Conservation (phyloP, 2,888 invertebrate genomes). For the Drosophila lutescens region DNA sequence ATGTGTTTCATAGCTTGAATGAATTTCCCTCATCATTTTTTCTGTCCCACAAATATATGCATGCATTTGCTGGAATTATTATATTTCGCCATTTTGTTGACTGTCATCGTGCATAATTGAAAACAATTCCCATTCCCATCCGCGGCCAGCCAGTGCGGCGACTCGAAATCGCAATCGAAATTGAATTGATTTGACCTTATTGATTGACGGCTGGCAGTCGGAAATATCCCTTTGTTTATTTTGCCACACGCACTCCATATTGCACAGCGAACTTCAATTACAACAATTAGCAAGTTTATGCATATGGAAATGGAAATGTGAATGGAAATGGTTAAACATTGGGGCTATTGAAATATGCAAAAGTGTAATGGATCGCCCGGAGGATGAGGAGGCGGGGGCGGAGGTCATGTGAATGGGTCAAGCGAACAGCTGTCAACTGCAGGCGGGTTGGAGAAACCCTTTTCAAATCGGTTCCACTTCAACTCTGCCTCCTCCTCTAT, state of each 20-base stretch:
- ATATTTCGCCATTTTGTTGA: conserved; percentile 37
- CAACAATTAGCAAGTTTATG: conserved; percentile 50
- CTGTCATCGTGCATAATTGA: conserved; percentile 64
- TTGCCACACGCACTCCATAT: conserved; percentile 41
- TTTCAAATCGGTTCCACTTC: conserved; percentile 51
- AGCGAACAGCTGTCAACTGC: conserved; percentile 59
- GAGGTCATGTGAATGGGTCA: conserved; percentile 28
- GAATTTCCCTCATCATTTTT: conserved; percentile 1
- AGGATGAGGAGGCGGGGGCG: neutral
- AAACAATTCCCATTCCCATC: conserved; percentile 68
- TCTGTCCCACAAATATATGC: conserved; percentile 5
- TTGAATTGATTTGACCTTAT: conserved; percentile 76
- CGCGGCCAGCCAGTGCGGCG: conserved; percentile 36
- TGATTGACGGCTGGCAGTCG: conserved; percentile 59
- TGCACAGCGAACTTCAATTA: conserved; percentile 47
- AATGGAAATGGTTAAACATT: conserved; percentile 46
- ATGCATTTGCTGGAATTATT: conserved; percentile 29
- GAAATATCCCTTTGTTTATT: conserved; percentile 30
- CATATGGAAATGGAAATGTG: conserved; percentile 23
- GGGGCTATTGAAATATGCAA: conserved; percentile 24
- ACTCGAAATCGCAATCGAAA: conserved; percentile 31
- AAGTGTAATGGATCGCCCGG: conserved; percentile 3
- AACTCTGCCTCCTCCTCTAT: conserved; percentile 6
- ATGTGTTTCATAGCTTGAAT: conserved; percentile 10
- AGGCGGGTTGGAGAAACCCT: conserved; percentile 60